Evolutionary conservation across 2,797 vertebrate species (phyloP), one percentile per base, ranked within the genome.

Genomic region (Psittacula echo): DNA sequence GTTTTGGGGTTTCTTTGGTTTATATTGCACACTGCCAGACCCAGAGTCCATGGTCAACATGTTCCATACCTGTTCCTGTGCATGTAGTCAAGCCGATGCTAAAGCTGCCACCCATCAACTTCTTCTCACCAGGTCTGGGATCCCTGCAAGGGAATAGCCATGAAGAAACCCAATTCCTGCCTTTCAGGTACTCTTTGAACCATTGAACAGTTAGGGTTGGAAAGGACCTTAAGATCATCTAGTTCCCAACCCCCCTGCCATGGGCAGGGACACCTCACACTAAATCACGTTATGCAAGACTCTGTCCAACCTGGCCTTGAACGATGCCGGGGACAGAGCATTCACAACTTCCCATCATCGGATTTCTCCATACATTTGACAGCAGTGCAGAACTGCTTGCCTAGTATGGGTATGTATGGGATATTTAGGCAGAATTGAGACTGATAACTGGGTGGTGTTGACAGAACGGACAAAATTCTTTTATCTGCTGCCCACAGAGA

Each of bases 51-150:
- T 65, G 64, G 47, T 22, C 2, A 20, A 26, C 13, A 5, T 2
- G 1, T 77, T 56, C 41, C 62, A 3, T 34, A 39, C 56, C 66
- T 34, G 37, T 62, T 56, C 13, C 58, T 4, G 0, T 9, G 58
- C 2, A 3, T 23, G 30, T 65, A 60, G 60, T 10, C 0, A 9
- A 19, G 34, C 4, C 1, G 1, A 23, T 3, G 41, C 44, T 11
- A 32, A 60, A 64, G 68, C 78, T 89, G 65, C 77, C 60, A 14
- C 65, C 8, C 3, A 29, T 17, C 73, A 75, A 29, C 54, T 30
- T 39, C 66, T 58, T 12, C 66, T 66, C 34, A 41, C 1, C 18
- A 0, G 5, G 10, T 19, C 15, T 1, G 3, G 64, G 70, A 50
- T 5, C 8, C 6, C 54, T 44, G 13, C 47, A 42, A 78, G 42